phyloP scores from a whole-genome alignment of 2,113 vertebrate species.

The Smithornis capensis region DNA sequence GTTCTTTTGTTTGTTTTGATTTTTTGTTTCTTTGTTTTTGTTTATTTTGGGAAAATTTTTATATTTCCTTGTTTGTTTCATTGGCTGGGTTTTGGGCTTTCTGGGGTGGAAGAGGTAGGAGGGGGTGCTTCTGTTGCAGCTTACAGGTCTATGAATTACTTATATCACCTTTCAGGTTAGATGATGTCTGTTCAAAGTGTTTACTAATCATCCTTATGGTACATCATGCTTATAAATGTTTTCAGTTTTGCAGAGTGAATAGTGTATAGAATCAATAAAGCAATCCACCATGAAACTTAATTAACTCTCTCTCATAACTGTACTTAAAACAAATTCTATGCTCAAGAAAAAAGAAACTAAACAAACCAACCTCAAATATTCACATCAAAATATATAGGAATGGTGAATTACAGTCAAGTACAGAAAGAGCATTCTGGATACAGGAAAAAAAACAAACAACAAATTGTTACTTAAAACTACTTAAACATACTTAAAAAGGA shows the following conservation, averaged over 20 bases:
- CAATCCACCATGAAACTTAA: background rate
- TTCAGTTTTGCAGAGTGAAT: background rate
- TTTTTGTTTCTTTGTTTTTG: background rate
- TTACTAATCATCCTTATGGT: background rate
- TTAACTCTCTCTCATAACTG: background rate
- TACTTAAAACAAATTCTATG: background rate
- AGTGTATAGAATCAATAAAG: background rate
- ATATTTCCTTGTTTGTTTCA: background rate
- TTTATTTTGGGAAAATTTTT: background rate
- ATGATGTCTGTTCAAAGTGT: background rate
- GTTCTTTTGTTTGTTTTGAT: accelerated
- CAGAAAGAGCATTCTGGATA: background rate
- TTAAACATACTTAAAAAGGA: background rate
- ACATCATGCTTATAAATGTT: background rate
- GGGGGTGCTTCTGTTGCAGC: background rate
- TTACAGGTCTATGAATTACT: background rate
- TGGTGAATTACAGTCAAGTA: background rate
- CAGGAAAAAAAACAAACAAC: background rate
- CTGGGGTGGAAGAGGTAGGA: accelerated
- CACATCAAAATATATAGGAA: background rate
- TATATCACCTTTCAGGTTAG: background rate
- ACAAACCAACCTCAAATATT: background rate
- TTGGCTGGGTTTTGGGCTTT: background rate
- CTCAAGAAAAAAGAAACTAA: background rate
- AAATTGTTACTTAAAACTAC: background rate